phyloP scores from a whole-genome alignment of 2,113 vertebrate species.

The Passer montanus region DNA sequence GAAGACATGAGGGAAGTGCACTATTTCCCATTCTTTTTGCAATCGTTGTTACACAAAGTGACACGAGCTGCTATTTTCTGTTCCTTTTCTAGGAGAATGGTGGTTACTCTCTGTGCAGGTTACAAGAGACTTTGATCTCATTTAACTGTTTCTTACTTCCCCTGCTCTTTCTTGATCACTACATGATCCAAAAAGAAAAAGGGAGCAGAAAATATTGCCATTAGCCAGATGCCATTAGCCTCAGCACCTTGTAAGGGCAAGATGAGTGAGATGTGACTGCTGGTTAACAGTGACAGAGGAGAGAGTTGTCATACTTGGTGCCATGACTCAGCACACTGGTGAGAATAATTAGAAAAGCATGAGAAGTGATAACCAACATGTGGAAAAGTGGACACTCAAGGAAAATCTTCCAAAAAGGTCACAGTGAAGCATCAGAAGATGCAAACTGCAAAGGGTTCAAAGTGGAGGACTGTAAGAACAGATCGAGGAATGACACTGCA shows the following conservation, averaged over 20 bases:
- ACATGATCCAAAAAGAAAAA: not conserved
- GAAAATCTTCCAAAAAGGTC: not conserved
- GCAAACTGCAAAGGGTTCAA: not conserved
- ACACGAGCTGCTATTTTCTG: slow-evolving; percentile 26
- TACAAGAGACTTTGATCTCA: not conserved
- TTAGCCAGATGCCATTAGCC: not conserved
- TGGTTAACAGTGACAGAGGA: not conserved
- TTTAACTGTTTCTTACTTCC: not conserved
- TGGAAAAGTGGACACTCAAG: not conserved
- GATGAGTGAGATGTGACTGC: not conserved
- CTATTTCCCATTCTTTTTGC: slow-evolving; percentile 21
- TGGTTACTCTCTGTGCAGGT: not conserved
- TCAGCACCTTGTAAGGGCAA: not conserved
- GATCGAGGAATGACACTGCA: not conserved
- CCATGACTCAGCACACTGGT: not conserved
- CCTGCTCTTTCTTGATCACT: not conserved
- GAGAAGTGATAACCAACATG: not conserved
- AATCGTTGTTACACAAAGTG: not conserved
- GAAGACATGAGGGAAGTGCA: slow-evolving; percentile 4
- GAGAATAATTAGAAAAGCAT: not conserved
- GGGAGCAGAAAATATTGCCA: not conserved
- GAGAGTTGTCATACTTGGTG: not conserved
- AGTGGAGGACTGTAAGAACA: not conserved
- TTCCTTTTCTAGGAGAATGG: not conserved
- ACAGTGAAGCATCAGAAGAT: not conserved